Conservation (phyloP, 2,888 invertebrate genomes). For the Caenorhabditis auriculariae region DNA sequence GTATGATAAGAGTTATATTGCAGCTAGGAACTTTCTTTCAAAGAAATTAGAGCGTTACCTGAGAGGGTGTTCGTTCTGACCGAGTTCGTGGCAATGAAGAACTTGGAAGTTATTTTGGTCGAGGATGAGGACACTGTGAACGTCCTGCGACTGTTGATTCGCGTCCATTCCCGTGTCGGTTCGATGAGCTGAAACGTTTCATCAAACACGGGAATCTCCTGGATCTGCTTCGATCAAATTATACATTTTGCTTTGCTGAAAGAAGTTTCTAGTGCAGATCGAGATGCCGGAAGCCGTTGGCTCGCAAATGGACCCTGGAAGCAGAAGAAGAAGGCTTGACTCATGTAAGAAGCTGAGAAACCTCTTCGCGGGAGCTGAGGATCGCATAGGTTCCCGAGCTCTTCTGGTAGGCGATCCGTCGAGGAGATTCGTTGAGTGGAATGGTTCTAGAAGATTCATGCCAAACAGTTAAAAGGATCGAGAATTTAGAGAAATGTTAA, state of each 20-base stretch:
- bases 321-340: not conserved
- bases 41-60: too few relatives aligned
- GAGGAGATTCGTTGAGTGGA: conserved; percentile 87
- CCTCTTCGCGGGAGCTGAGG: conserved; percentile 84
- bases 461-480: too few relatives aligned
- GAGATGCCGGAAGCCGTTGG: not conserved
- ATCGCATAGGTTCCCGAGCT: conserved; percentile 87
- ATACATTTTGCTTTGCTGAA: too few relatives aligned
- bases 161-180: too few relatives aligned
- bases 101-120: conserved; percentile 97
- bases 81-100: conserved; percentile 88
- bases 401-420: conserved; percentile 84
- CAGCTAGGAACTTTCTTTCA: too few relatives aligned
- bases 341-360: conserved; percentile 64
- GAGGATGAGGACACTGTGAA: conserved; percentile 81
- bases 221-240: too few relatives aligned
- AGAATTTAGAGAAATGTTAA: too few relatives aligned
- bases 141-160: too few relatives aligned
- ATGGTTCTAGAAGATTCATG: conserved; percentile 77
- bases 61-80: conserved; percentile 74
- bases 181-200: conserved; percentile 8
- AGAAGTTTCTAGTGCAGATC: conserved; percentile 4
- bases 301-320: not conserved
- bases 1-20: too few relatives aligned
- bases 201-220: too few relatives aligned